phyloP scores from a whole-genome alignment of 2,113 vertebrate species.

The Trematomus loennbergii region DNA sequence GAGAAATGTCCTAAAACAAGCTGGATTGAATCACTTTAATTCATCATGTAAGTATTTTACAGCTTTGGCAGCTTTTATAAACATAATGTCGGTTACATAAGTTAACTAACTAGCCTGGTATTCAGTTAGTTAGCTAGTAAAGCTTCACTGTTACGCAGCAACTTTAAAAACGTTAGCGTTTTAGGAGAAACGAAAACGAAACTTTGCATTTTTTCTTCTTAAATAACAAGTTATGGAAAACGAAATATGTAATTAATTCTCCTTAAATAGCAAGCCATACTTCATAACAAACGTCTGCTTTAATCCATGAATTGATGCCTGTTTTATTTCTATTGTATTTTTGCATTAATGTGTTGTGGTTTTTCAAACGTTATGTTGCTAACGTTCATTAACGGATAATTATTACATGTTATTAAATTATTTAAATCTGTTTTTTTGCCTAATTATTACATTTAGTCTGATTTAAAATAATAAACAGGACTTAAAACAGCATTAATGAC shows the following conservation, averaged over 20 bases:
- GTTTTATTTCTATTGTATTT: not conserved
- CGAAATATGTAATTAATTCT: constrained; percentile 10
- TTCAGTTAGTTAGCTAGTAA: not conserved
- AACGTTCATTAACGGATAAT: not conserved
- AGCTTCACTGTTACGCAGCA: constrained; percentile 14
- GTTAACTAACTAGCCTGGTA: not conserved
- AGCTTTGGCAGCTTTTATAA: not conserved
- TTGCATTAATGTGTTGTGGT: not conserved
- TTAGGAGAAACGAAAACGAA: constrained; percentile 54
- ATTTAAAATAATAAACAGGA: too few relatives aligned
- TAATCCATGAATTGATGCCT: too few relatives aligned
- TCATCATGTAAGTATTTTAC: constrained; percentile 14
- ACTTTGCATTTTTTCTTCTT: not conserved
- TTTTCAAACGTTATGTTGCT: not conserved
- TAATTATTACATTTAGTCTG: too few relatives aligned
- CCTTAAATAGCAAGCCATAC: too few relatives aligned
- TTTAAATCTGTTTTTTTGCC: too few relatives aligned
- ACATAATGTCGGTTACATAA: not conserved
- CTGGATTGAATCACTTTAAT: not conserved
- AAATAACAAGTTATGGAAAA: constrained; percentile 21
- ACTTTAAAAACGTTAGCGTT: not conserved
- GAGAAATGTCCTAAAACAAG: not conserved
- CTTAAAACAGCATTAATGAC: too few relatives aligned
- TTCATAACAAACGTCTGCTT: too few relatives aligned
- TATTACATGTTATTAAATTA: too few relatives aligned